Conservation (phyloP, 2,888 invertebrate species). For the Pseudeuparius sepicola region DNA sequence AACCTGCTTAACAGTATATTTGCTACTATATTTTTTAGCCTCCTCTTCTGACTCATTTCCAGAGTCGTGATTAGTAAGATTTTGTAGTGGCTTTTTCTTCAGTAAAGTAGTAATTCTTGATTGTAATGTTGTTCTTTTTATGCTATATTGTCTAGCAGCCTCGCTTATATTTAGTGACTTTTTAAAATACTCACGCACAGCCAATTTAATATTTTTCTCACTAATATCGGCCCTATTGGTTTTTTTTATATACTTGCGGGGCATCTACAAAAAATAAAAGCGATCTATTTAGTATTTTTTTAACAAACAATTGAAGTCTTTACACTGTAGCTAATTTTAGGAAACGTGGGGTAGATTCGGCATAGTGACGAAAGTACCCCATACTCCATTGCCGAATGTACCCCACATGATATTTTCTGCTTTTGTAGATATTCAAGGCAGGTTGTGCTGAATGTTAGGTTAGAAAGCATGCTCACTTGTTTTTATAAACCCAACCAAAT, state of each 20-base stretch:
- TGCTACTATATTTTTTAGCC: no score
- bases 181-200: constrained; percentile 9
- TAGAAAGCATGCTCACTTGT: no score
- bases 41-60: no score
- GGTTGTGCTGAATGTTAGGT: no score
- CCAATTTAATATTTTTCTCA: constrained; percentile 8
- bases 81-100: constrained; percentile 10
- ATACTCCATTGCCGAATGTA: constrained; percentile 9
- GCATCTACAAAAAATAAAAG: constrained; percentile 12
- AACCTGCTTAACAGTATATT: constrained; percentile 13
- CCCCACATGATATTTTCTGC: no score
- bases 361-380: constrained; percentile 7
- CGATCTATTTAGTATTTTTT: no score
- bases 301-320: no score
- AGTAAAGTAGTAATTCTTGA: constrained; percentile 9
- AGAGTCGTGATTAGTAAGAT: constrained; percentile 9
- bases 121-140: constrained; percentile 13
- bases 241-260: constrained; percentile 10
- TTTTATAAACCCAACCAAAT: no score
- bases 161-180: constrained; percentile 8
- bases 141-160: constrained; percentile 8
- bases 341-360: constrained; percentile 10
- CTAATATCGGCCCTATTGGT: constrained; percentile 11
- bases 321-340: no score
- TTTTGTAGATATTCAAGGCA: no score